Percentiles rank a stretch among this genome's conserved stretches.
Evolutionary conservation across 2,113 vertebrate genomes (phyloP).

Genomic region (Serinus canaria): DNA sequence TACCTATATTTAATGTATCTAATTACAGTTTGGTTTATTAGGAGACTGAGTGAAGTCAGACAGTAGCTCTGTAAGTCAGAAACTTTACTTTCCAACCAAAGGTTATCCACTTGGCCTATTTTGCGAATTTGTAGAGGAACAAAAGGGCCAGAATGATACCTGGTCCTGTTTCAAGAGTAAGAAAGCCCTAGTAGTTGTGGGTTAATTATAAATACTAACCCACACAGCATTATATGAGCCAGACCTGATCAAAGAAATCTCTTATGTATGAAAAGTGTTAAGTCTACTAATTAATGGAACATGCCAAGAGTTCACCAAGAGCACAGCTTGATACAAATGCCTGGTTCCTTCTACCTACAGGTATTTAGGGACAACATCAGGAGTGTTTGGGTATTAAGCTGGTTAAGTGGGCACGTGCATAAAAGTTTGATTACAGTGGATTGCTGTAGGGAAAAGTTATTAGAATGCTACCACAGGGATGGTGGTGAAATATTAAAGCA

Average conservation of each 20-base stretch:
- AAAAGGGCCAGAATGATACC: background rate
- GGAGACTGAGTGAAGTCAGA: background rate
- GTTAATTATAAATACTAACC: background rate
- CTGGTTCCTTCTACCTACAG: background rate
- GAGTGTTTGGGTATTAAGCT: background rate
- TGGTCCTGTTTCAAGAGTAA: background rate
- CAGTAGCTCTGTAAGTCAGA: background rate
- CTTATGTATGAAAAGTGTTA: background rate
- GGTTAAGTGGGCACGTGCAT: background rate
- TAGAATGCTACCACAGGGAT: background rate
- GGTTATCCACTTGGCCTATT: background rate
- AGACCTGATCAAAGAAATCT: background rate
- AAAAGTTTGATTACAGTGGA: background rate
- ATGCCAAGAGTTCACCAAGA: background rate
- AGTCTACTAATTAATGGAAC: background rate
- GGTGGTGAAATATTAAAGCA: background rate
- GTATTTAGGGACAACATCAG: background rate
- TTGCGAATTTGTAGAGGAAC: background rate
- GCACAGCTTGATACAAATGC: background rate
- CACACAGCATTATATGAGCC: background rate
- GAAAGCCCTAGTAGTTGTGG: background rate
- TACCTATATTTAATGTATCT: background rate
- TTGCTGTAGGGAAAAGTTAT: background rate
- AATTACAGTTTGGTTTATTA: background rate
- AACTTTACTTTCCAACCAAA: background rate